Base-by-base conservation (phyloP, 2,113 vertebrate genomes). In the Gambusia holbrooki region DNA sequence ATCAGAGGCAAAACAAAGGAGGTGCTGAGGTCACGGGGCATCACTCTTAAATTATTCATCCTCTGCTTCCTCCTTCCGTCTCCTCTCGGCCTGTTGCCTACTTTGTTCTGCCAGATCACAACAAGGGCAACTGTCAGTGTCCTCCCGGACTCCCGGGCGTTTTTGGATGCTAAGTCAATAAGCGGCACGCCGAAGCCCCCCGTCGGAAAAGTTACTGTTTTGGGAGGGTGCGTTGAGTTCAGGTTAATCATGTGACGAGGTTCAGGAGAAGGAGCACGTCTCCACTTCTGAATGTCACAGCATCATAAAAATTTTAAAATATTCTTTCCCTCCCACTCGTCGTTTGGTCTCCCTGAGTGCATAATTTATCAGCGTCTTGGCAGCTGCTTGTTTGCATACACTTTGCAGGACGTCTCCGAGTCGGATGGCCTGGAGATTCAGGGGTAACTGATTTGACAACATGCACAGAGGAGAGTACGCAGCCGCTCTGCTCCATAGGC, bases 11-110 rank as follows among this genome's bases (percentile, higher is more conserved):
- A 93, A 93, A 92, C 93, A 94, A 92, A 92, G 90, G 84, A 92
- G 88, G 90, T 82, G 90, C 84, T 64, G 80, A 90, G 94, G 93
- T 94, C 93, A 91, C 81, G 77, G 86, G 90, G 92, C 92, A 92
- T 91, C 90, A 73, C 82, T 93, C 90, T 92, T 94, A 93, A 92
- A 94, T 95, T 93, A 95, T 94, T 95, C 93, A 94, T 94, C 84
- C 69, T 77, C 88, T 81, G 85, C 83, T 79, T 83, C 87, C 82
- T 87, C 87, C 88, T 83, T 85, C 81, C 81, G 68, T 84, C 87
- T 87, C 88, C 80, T 82, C 81, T 74, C 86, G 87, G 86, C 83
- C 89, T 91, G 91, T 92, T 86, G 86, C 82, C 88, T 85, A 90
- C 89, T 91, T 92, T 94, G 91, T 93, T 92, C 89, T 85, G 82